These are phyloP conservation scores for Diplodus sargus DNA, from an alignment of 2,797 vertebrate species.

Conservation along the genomic window DNA sequence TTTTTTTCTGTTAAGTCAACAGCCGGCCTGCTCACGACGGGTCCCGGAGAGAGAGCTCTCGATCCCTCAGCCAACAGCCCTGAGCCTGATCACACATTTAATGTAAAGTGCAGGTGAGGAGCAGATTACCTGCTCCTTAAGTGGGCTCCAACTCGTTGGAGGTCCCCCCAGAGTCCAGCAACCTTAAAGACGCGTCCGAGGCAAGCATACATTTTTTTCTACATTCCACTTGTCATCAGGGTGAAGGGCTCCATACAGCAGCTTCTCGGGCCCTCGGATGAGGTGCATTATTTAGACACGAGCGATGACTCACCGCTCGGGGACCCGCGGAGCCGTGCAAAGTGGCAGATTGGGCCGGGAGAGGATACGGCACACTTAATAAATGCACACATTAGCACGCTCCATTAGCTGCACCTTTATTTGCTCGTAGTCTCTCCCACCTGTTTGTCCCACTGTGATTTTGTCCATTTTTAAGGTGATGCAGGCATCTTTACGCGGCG, in stretches of 20 bases:
- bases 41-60: slow-evolving; percentile 41
- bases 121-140: slow-evolving; percentile 61
- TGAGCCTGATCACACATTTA: slow-evolving; percentile 63
- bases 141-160: slow-evolving; percentile 17
- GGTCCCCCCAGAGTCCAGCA: slow-evolving; percentile 27
- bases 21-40: slow-evolving; percentile 34
- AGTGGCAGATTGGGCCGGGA: slow-evolving; percentile 59
- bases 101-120: slow-evolving; percentile 49
- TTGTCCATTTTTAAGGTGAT: slow-evolving; percentile 53
- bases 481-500: slow-evolving; percentile 3
- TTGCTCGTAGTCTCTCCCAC: slow-evolving; percentile 70
- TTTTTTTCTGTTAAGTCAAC: slow-evolving; percentile 49
- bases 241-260: slow-evolving; percentile 64
- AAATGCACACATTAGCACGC: slow-evolving; percentile 76
- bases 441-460: slow-evolving; percentile 65
- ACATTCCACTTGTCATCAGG: slow-evolving; percentile 68
- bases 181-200: slow-evolving; percentile 45
- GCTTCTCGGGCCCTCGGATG: slow-evolving; percentile 53
- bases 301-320: slow-evolving; percentile 76
- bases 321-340: slow-evolving; percentile 49
- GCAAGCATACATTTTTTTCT: slow-evolving; percentile 8
- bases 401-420: slow-evolving; percentile 80
- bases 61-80: slow-evolving; percentile 43
- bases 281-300: slow-evolving; percentile 79
- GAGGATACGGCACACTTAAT: slow-evolving; percentile 68